phyloP scores from a whole-genome alignment of 1,140 invertebrate species.

The Neodiprion lecontei region DNA sequence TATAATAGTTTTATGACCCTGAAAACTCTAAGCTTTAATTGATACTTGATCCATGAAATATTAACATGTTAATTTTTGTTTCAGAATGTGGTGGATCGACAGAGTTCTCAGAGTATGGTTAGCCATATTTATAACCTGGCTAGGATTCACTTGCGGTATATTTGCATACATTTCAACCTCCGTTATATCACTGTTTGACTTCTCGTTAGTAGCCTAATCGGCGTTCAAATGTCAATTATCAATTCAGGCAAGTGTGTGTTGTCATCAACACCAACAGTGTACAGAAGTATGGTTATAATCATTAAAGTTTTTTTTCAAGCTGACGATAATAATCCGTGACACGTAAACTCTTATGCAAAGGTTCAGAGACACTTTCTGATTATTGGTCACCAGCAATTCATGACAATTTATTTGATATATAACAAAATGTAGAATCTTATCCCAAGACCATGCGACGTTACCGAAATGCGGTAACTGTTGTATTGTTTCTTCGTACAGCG shows the following conservation, averaged over 20 bases:
- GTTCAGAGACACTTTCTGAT: background rate
- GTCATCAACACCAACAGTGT: too few relatives aligned
- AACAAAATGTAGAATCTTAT: too few relatives aligned
- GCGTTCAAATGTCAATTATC: background rate
- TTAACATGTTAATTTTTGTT: conserved; percentile 24
- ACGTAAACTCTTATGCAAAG: background rate
- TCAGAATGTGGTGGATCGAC: conserved; percentile 41
- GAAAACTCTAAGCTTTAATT: too few relatives aligned
- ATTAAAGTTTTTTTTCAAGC: background rate
- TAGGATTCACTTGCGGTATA: background rate
- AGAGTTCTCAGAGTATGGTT: conserved; percentile 27
- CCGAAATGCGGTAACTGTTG: too few relatives aligned
- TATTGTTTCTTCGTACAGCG: too few relatives aligned
- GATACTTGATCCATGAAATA: background rate
- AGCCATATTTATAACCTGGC: background rate
- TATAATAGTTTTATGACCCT: too few relatives aligned
- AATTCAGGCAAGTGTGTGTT: too few relatives aligned
- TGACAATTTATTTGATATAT: too few relatives aligned
- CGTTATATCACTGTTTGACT: background rate
- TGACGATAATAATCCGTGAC: background rate
- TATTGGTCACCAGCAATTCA: too few relatives aligned
- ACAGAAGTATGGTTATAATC: too few relatives aligned
- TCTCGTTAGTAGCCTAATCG: background rate
- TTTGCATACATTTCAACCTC: background rate
- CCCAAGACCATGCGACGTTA: too few relatives aligned